Base-by-base conservation (phyloP, 2,113 vertebrate genomes). In the Cavia aperea region DNA sequence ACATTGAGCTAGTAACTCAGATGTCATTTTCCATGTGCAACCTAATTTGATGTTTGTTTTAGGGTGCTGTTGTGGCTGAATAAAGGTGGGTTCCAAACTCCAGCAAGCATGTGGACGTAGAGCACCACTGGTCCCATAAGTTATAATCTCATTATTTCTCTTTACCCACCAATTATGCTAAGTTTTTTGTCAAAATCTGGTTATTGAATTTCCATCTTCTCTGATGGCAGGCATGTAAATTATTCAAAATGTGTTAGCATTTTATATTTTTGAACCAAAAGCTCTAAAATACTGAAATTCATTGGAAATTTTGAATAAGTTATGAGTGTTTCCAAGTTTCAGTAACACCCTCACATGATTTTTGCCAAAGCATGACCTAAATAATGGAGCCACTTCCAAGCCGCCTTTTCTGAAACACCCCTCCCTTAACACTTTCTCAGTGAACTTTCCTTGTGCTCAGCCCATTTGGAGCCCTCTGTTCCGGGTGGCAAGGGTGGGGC, bases 271-370 rank as follows among this genome's bases (percentile, higher is more conserved):
- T 68, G 72, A 89, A 90, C 24, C 78, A 63, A 85, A 43, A n/a
- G n/a, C 60, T 70, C 83, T 60, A 66, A 93, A 88, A 65, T 46
- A 68, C 63, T 79, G 36, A n/a, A 68, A 78, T 33, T 93, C 83
- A 88, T 66, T 90, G 87, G 83, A 90, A 70, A 72, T 91, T 94
- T 72, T 92, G 68, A 94, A 70, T 54, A 73, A 81, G 60, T 94
- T 91, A 31, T 58, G 78, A 89, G 33, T 29, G 7, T 83, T 86
- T 89, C 89, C 89, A 95, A 92, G 68, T 83, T 46, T 88, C 75
- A 88, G 77, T 68, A 86, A 94, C 49, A 92, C 7, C 5, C 79
- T 92, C 36, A 70, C 26, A 7, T 54, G 58, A 29, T 36, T 89
- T 81, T 89, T 83, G 70, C 92, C 92, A 93, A 81, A 83, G 72